Percentiles rank a stretch among this genome's conserved stretches.
phyloP scores from a whole-genome alignment of 2,113 vertebrate species.

The Cyprinodon tularosa region DNA sequence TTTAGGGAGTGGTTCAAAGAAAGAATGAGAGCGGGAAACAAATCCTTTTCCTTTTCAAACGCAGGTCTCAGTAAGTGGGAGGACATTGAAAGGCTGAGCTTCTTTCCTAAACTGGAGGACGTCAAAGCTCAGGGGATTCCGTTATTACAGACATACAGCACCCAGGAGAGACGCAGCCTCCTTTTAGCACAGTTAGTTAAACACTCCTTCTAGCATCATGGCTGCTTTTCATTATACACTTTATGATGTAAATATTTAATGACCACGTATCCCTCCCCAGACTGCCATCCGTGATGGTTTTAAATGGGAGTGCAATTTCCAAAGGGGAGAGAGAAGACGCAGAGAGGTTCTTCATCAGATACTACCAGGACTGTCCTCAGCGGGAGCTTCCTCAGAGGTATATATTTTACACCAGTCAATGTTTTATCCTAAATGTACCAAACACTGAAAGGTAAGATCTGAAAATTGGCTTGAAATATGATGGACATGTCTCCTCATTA shows the following conservation, averaged over 20 bases:
- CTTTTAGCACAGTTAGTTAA: conserved; percentile 85
- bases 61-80: conserved; percentile 92
- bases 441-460: not conserved
- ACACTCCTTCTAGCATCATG: not conserved
- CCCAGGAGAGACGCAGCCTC: conserved; percentile 89
- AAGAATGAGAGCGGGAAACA: not conserved
- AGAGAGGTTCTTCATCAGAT: conserved; percentile 95
- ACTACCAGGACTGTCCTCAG: conserved; percentile 87
- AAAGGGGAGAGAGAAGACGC: conserved; percentile 92
- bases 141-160: conserved; percentile 89
- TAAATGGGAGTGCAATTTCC: conserved; percentile 90
- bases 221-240: not conserved
- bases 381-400: conserved; percentile 91
- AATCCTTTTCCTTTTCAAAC: not conserved
- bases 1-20: no score
- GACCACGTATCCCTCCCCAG: conserved; percentile 66
- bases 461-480: no score
- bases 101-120: conserved; percentile 93
- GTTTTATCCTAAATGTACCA: not conserved
- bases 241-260: not conserved
- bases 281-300: conserved; percentile 87
- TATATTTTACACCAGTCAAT: not conserved
- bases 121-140: conserved; percentile 91
- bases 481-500: no score
- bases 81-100: conserved; percentile 94